Evolutionary conservation across 2,113 vertebrate genomes (phyloP).

Genomic region (Rousettus leschenaultii): DNA sequence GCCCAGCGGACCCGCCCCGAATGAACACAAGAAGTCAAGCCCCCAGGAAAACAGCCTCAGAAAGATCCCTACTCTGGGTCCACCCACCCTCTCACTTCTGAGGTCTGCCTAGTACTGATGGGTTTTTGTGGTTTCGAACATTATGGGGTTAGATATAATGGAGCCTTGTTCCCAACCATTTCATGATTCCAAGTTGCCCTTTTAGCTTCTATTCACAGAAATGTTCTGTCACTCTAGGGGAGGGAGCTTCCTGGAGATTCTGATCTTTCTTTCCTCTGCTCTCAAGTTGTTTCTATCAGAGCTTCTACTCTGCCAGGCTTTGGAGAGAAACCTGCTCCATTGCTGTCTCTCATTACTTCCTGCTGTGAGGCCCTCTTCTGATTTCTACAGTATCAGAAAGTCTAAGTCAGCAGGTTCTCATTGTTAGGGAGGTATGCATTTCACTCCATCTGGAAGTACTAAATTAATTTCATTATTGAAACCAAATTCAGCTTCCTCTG

Average conservation of each 20-base stretch:
- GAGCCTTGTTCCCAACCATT: slow-evolving; percentile 43
- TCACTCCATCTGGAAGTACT: background rate
- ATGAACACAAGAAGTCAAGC: background rate
- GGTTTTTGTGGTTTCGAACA: background rate
- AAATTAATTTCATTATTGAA: background rate
- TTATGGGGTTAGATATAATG: slow-evolving; percentile 19
- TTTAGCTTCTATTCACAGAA: slow-evolving; percentile 38
- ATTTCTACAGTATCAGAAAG: background rate
- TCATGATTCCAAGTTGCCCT: slow-evolving; percentile 12
- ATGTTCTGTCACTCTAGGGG: background rate
- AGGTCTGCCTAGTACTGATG: background rate
- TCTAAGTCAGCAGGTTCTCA: background rate
- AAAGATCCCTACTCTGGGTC: background rate
- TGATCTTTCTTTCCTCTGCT: background rate
- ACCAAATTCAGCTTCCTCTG: background rate
- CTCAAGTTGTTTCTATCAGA: background rate
- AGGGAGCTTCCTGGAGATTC: background rate
- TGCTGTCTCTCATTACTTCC: background rate
- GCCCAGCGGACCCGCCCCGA: background rate
- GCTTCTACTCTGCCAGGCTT: background rate
- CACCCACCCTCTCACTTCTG: background rate
- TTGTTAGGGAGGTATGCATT: background rate
- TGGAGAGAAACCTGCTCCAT: background rate
- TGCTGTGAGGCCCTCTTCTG: background rate
- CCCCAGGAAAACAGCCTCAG: background rate